Evolutionary conservation across 2,888 invertebrate species (phyloP).

Genomic region (Leptinotarsa rubiginosa): DNA sequence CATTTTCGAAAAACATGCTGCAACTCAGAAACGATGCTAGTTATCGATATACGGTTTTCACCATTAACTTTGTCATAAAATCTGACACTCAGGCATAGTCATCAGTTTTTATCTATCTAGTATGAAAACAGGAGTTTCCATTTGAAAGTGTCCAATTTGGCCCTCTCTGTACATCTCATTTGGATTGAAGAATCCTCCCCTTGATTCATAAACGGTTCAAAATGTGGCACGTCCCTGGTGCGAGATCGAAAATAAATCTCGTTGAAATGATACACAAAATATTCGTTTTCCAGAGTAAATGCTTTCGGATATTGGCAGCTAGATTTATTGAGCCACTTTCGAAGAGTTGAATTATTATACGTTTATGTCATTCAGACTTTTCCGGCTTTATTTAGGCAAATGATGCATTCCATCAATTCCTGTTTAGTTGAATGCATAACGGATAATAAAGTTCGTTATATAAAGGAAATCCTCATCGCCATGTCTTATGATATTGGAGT

Average conservation of each 20-base stretch:
- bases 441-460: slow-evolving; percentile 1
- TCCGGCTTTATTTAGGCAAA: slow-evolving; percentile 15
- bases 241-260: not conserved
- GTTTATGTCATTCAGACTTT: slow-evolving; percentile 13
- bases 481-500: not conserved
- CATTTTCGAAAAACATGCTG: no score
- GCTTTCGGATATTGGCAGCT: slow-evolving; percentile 13
- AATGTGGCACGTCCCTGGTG: not conserved
- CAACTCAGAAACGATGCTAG: no score
- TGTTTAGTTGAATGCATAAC: slow-evolving; percentile 3
- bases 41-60: no score
- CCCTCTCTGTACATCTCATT: no score
- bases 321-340: slow-evolving; percentile 22
- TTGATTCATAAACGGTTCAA: no score
- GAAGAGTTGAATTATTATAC: slow-evolving; percentile 17
- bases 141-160: no score
- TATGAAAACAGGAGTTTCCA: no score
- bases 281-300: slow-evolving; percentile 8
- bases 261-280: slow-evolving; percentile 8
- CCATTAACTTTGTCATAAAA: no score
- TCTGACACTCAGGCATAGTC: no score
- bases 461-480: not conserved
- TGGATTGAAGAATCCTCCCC: no score
- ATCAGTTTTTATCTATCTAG: no score
- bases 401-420: not conserved